phyloP scores from a whole-genome alignment of 2,888 invertebrate species.

The Glomeris marginata region DNA sequence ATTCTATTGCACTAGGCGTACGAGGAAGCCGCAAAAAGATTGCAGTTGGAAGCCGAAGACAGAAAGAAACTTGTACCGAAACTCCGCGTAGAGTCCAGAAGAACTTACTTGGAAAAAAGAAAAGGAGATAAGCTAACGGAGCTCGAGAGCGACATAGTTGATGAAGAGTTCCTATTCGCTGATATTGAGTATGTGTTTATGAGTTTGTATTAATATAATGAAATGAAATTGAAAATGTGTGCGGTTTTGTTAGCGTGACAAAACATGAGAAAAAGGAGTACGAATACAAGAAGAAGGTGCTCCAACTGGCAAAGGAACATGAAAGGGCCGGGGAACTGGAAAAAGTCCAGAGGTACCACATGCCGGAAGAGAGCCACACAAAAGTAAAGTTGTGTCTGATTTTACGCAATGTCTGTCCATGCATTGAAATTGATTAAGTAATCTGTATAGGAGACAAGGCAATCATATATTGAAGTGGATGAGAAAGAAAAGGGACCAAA shows the following conservation, averaged over 20 bases:
- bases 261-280: constrained; percentile 68
- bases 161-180: constrained; percentile 90
- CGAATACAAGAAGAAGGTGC: constrained; percentile 75
- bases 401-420: background rate
- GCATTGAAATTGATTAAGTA: too few species aligned
- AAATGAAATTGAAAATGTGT: background rate
- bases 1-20: constrained; percentile 36
- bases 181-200: constrained; percentile 55
- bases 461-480: constrained; percentile 66
- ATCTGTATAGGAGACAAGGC: constrained; percentile 4
- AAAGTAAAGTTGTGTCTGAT: constrained; percentile 11
- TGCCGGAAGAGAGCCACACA: constrained; percentile 54
- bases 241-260: constrained; percentile 54
- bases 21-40: constrained; percentile 71
- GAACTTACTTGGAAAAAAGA: constrained; percentile 87
- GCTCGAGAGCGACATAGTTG: constrained; percentile 81
- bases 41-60: constrained; percentile 74
- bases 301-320: constrained; percentile 87
- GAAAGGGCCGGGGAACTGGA: constrained; percentile 85
- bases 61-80: constrained; percentile 73
- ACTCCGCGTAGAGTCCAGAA: constrained; percentile 73
- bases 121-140: constrained; percentile 93
- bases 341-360: constrained; percentile 81
- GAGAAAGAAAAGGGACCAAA: constrained; percentile 53
- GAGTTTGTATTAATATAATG: background rate